phyloP scores from a whole-genome alignment of 2,888 invertebrate genomes.

The Petrolisthes manimaculis region DNA sequence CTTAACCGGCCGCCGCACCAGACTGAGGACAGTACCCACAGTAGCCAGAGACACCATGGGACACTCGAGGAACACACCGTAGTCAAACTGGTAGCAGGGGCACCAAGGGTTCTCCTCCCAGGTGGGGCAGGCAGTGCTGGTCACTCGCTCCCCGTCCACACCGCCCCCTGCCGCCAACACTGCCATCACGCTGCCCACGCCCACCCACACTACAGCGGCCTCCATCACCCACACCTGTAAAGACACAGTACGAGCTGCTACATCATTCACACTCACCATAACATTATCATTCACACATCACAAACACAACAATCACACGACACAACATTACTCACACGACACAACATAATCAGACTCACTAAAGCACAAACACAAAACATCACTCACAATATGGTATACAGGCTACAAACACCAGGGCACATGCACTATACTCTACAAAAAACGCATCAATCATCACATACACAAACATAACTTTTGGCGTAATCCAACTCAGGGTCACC shows the following conservation, averaged over 20 bases:
- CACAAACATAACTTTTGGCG: neutral
- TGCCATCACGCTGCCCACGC: slow-evolving; percentile 43
- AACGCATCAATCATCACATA: neutral
- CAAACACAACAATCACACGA: neutral
- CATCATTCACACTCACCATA: neutral
- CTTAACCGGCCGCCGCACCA: slow-evolving; percentile 75
- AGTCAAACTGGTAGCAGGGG: slow-evolving; percentile 92
- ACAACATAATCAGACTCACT: neutral
- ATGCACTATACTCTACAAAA: neutral
- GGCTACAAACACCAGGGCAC: neutral
- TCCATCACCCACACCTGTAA: slow-evolving; percentile 17
- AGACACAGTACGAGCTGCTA: neutral
- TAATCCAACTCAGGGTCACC: too few species aligned
- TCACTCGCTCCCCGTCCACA: slow-evolving; percentile 66
- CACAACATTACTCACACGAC: neutral
- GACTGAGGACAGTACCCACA: slow-evolving; percentile 79
- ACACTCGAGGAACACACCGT: slow-evolving; percentile 90
- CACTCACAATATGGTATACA: too few species aligned
- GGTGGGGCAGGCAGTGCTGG: slow-evolving; percentile 71
- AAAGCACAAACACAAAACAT: neutral
- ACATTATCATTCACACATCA: slow-evolving; percentile 22
- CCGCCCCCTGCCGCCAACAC: slow-evolving; percentile 35
- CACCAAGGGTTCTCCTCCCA: slow-evolving; percentile 73
- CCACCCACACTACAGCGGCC: slow-evolving; percentile 34
- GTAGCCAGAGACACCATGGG: slow-evolving; percentile 84